Conservation (phyloP, 2,113 vertebrate genomes). For the Pionites leucogaster region DNA sequence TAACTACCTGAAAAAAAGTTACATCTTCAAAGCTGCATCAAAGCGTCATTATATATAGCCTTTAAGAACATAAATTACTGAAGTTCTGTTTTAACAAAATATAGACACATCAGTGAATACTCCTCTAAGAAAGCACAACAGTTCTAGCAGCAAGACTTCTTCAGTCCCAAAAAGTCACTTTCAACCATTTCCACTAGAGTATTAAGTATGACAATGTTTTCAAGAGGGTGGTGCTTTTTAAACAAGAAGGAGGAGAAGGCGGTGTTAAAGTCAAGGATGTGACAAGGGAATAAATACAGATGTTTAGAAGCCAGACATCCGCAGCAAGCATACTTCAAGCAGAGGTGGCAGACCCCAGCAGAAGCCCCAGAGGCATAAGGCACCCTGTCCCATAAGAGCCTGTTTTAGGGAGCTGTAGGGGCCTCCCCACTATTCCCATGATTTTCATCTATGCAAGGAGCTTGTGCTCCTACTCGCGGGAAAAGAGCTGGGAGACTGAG, state of each 20-base stretch:
- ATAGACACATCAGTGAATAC: not conserved
- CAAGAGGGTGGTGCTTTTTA: not conserved
- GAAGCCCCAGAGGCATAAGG: not conserved
- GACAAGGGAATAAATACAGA: not conserved
- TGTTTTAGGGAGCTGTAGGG: not conserved
- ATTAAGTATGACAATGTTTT: not conserved
- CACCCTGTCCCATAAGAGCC: not conserved
- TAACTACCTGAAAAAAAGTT: not conserved
- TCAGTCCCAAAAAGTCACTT: not conserved
- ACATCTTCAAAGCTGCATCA: not conserved
- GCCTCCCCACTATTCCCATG: accelerated
- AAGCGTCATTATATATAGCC: not conserved
- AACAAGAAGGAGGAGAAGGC: not conserved
- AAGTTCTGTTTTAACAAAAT: not conserved
- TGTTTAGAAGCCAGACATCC: not conserved
- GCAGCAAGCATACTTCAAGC: not conserved
- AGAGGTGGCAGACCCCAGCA: not conserved
- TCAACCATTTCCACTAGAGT: not conserved
- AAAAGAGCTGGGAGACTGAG: not conserved
- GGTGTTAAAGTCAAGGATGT: not conserved
- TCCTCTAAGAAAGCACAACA: not conserved
- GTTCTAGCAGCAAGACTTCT: not conserved
- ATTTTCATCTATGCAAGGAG: not conserved
- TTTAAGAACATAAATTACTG: not conserved
- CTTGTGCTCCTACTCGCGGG: not conserved